Conservation (phyloP, 1,140 invertebrate genomes). For the Sycophila sp. region DNA sequence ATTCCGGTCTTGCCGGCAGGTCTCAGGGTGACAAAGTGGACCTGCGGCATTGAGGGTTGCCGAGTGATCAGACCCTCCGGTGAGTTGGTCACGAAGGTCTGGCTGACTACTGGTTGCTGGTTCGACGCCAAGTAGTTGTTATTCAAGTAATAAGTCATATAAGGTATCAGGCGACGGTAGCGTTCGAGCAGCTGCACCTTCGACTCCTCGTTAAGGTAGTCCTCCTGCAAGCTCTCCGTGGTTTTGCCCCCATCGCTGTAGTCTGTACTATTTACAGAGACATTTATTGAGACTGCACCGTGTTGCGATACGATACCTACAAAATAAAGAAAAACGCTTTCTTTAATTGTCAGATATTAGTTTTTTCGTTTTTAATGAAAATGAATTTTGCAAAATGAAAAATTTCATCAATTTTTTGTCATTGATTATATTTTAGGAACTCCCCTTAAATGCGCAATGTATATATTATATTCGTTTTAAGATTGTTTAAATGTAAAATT, state of each 20-base stretch:
- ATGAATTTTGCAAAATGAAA: no score
- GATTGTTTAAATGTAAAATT: no score
- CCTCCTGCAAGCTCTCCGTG: no score
- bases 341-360: no score
- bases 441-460: no score
- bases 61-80: neutral
- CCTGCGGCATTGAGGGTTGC: slow-evolving; percentile 23
- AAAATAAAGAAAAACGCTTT: neutral
- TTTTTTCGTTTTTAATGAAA: no score
- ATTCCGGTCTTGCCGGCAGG: neutral
- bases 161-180: slow-evolving; percentile 80
- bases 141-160: slow-evolving; percentile 81
- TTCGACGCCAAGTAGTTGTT: slow-evolving; percentile 65
- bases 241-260: neutral
- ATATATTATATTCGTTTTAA: no score
- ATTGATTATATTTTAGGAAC: no score
- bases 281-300: neutral
- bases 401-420: no score
- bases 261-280: neutral
- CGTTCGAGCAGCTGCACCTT: slow-evolving; percentile 68
- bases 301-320: neutral
- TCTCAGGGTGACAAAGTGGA: neutral
- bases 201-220: no score
- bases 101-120: slow-evolving; percentile 4
- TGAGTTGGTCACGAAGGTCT: neutral